Conservation (phyloP, 2,888 invertebrate species). For the Amphiduros pacificus region DNA sequence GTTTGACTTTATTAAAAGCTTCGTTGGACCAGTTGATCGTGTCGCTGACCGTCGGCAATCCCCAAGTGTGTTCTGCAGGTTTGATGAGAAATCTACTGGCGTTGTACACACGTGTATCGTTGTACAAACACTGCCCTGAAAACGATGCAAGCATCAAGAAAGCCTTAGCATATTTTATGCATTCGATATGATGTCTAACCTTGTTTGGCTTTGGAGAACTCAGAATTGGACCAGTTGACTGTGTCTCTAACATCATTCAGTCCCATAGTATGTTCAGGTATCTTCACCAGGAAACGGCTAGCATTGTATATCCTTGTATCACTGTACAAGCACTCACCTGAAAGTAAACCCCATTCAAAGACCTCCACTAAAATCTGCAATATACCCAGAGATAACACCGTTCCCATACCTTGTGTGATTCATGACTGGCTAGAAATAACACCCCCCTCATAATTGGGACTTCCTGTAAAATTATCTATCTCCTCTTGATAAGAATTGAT, state of each 20-base stretch:
- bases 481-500: too few species aligned
- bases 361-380: too few species aligned
- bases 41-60: conserved; percentile 39
- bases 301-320: conserved; percentile 29
- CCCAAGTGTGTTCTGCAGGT: conserved; percentile 52
- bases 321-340: conserved; percentile 33
- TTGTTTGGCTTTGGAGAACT: too few species aligned
- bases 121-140: conserved; percentile 33
- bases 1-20: conserved; percentile 29
- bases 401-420: too few species aligned
- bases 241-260: conserved; percentile 38
- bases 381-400: too few species aligned
- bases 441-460: too few species aligned
- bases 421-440: too few species aligned
- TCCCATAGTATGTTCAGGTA: conserved; percentile 53
- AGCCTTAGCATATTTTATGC: too few species aligned
- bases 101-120: conserved; percentile 26
- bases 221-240: conserved; percentile 43
- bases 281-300: conserved; percentile 41
- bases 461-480: too few species aligned
- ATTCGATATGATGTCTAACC: too few species aligned
- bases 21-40: conserved; percentile 44
- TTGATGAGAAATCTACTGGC: conserved; percentile 41
- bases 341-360: too few species aligned
- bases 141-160: too few species aligned